Evolutionary conservation across 2,888 invertebrate genomes (phyloP), one percentile per base, ranked within the genome.

Genomic region (Graphium colonna): DNA sequence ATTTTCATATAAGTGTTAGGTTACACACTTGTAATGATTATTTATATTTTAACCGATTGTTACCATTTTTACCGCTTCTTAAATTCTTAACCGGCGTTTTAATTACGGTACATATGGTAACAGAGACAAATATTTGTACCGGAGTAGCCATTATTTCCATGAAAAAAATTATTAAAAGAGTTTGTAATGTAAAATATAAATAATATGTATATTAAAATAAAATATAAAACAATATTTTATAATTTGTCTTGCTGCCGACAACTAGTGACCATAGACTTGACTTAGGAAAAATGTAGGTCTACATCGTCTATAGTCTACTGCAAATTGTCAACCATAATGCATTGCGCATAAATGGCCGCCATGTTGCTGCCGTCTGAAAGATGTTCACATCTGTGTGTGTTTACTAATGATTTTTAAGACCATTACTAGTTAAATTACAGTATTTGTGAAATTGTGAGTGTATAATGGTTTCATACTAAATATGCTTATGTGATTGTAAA

Each of bases 291-390:
- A 62, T 64, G 64, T 63, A 65, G 59, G 61, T 82, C 81, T 86
- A 75, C 67, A 74, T 68, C 77, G 74, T 87, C 83, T 88, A 80
- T 86, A 76, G 78, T 82, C 79, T 77, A 79, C 78, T 82, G 82
- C 83, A 82, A 88, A 87, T 86, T 89, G 90, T 89, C 90, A 90
- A 90, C 86, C 88, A 82, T 84, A 89, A 80, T 90, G 89, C 90
- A 90, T 87, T 90, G 90, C 90, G 90, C 90, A 90, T 89, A 89
- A 85, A 90, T 89, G 90, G 90, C 89, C 90, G 90, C 90, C 90
- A 90, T 90, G 90, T 90, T 90, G 88, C 89, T 88, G 86, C 88
- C 85, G 90, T 88, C 89, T 88, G 90, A 86, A 83, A 86, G 89
- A 88, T 90, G 87, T 89, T 90, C 90, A 84, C 85, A 83, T 85